Conservation (phyloP, 2,888 invertebrate genomes). For the Nomada ruficornis region DNA sequence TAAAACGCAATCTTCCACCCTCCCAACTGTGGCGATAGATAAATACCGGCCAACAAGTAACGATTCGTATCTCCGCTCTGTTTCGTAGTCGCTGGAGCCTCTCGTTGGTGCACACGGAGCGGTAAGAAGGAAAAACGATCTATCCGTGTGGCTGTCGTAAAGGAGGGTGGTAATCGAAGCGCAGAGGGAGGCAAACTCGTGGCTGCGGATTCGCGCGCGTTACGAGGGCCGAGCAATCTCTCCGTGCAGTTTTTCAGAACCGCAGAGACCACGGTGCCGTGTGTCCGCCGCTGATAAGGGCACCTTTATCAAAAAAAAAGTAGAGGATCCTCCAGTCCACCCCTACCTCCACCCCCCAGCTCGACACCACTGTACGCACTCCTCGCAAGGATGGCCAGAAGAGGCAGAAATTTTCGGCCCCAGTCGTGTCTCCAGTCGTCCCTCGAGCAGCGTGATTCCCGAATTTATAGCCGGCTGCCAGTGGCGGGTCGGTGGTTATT, state of each 20-base stretch:
- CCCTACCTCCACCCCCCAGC: not conserved
- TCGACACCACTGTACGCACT: not conserved
- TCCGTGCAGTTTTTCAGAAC: conserved; percentile 56
- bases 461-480: conserved; percentile 42
- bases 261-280: conserved; percentile 31
- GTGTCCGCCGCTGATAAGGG: conserved; percentile 59
- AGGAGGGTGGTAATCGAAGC: conserved; percentile 69
- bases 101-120: conserved; percentile 23
- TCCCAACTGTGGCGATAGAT: too few relatives aligned
- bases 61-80: conserved; percentile 66
- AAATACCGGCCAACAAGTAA: conserved; percentile 32
- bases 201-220: conserved; percentile 50
- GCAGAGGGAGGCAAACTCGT: conserved; percentile 57
- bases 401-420: conserved; percentile 38
- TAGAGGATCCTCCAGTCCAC: not conserved
- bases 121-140: conserved; percentile 67
- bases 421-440: not conserved
- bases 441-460: conserved; percentile 46
- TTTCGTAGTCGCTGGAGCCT: conserved; percentile 37
- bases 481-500: conserved; percentile 27
- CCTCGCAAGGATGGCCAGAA: conserved; percentile 1
- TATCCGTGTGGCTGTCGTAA: conserved; percentile 58
- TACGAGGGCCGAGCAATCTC: conserved; percentile 56
- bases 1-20: too few relatives aligned
- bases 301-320: conserved; percentile 59